Evolutionary conservation across 2,113 vertebrate species (phyloP).

Genomic region (Poicephalus meyeri): DNA sequence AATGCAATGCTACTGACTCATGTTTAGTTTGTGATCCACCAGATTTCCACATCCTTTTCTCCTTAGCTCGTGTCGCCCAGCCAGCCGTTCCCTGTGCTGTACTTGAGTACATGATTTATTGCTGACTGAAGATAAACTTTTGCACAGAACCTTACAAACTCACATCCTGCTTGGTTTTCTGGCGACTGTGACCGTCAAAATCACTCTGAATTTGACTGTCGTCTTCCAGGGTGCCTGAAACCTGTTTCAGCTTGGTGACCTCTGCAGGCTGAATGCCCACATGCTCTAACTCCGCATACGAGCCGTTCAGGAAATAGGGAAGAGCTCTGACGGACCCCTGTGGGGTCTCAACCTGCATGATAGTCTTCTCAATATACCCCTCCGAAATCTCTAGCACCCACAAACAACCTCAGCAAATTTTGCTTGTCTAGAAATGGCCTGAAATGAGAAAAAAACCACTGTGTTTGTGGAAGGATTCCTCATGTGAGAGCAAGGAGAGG

Average conservation of each 20-base stretch:
- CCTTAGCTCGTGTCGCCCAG: not conserved
- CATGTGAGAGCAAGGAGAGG: not conserved
- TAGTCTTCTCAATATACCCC: accelerated
- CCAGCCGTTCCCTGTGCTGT: not conserved
- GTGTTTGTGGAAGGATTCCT: not conserved
- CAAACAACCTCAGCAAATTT: not conserved
- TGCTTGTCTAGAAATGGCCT: not conserved
- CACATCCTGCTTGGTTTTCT: not conserved
- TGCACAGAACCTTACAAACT: not conserved
- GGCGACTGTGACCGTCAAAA: not conserved
- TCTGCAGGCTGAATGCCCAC: not conserved
- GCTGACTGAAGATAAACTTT: not conserved
- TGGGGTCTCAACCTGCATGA: not conserved
- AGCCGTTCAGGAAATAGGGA: not conserved
- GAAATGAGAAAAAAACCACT: not conserved
- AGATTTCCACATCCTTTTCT: not conserved
- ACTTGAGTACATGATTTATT: not conserved
- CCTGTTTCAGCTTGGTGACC: not conserved
- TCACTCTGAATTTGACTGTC: not conserved
- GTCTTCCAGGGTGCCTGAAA: not conserved
- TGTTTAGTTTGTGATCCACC: not conserved
- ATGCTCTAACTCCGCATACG: not conserved
- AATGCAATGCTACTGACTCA: not conserved
- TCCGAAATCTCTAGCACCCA: not conserved
- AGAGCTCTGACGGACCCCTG: not conserved